phyloP scores from a whole-genome alignment of 2,797 vertebrate species.

The Falco biarmicus region DNA sequence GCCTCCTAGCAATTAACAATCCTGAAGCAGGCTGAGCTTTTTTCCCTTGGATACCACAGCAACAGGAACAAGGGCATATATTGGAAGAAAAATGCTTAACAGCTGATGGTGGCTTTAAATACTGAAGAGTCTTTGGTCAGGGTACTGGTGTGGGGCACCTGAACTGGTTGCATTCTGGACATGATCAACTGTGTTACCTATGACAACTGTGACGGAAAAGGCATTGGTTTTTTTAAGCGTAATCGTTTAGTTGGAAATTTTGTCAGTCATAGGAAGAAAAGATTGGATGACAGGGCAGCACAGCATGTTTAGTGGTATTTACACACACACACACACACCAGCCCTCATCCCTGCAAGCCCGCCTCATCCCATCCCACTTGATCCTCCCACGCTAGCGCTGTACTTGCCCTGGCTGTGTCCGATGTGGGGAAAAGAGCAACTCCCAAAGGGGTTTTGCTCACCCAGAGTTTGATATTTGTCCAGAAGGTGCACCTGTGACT shows the following conservation, averaged over 20 bases:
- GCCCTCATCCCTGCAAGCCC: neutral
- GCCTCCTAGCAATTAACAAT: neutral
- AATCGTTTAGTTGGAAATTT: neutral
- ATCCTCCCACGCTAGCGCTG: fast-evolving
- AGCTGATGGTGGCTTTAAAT: neutral
- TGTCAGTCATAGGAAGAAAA: neutral
- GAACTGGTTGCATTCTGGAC: neutral
- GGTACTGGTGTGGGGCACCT: neutral
- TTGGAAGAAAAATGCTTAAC: neutral
- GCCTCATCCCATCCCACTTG: too few relatives aligned
- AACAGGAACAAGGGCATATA: neutral
- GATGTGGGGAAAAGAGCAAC: neutral
- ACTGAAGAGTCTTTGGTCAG: neutral
- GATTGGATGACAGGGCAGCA: neutral
- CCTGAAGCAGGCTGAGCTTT: neutral
- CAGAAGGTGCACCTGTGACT: neutral
- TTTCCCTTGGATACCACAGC: neutral
- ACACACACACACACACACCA: too few relatives aligned
- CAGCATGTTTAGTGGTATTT: neutral
- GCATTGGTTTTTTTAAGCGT: neutral
- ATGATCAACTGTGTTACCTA: neutral
- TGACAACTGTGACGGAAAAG: neutral
- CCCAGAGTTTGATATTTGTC: neutral
- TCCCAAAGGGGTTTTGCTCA: neutral
- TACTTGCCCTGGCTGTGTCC: neutral